Base-by-base conservation (phyloP, 1,140 invertebrate genomes). In the Eriosoma lanigerum region DNA sequence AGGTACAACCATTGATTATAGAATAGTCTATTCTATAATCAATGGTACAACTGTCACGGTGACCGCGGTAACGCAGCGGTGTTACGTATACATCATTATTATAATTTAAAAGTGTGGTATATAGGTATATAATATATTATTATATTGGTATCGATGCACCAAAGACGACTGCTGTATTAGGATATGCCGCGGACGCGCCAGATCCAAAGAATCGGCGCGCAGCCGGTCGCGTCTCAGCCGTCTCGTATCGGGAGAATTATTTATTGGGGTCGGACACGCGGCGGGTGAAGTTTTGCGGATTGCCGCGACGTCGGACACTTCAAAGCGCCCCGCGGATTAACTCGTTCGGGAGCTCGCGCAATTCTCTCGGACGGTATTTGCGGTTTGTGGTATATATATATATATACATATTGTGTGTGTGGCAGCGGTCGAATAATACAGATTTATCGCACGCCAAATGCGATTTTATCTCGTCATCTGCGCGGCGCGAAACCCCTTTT, bases 371-470 rank as follows among this genome's bases (percentile, higher is more conserved):
- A 8, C 21, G 8, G 54, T 8, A 19, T 4, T 56, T 19, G 52
- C 9, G n/a, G 52, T 1, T 5, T 4, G 3, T 38, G 32, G 32
- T 38, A 38, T 38, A 38, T 8, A 8, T 4, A 8, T 38, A 38
- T 38, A 38, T 38, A 38, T 38, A 38, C 32, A n/a, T n/a, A n/a
- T n/a, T n/a, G 32, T 38, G 32, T 38, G n/a, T 1, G 52, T 6
- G 21, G 21, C 17, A 17, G 38, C 21, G 29, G 73, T 17, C 73
- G 72, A 76, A 76, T 76, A 76, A 76, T 76, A 76, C 73, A 76
- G 73, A 76, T 76, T 76, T 76, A 76, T 76, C 73, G 73, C 54
- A 32, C 32, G 73, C 52, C 73, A 76, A 76, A 76, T 76, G 73
- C 73, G 73, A 76, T 76, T 58, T 76, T 76, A 76, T 76, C 73